These are phyloP conservation scores for Beroe ovata DNA, from an alignment of 37 sponge, comb jelly and placozoan species.

Conservation along the genomic window DNA sequence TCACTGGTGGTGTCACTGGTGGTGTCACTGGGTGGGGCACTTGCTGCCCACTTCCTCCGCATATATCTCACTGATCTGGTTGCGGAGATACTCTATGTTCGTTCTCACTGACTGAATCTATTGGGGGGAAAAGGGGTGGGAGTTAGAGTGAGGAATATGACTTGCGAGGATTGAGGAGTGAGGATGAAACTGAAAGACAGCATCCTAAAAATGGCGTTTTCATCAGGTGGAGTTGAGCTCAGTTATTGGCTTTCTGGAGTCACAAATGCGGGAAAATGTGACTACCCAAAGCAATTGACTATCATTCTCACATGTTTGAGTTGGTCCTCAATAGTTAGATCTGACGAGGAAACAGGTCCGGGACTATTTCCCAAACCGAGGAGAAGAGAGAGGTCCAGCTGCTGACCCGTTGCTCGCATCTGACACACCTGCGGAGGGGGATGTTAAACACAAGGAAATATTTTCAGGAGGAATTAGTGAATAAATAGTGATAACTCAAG, in stretches of 20 bases:
- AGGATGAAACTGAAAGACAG: background rate
- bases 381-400: conserved; percentile 18
- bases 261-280: too few species aligned
- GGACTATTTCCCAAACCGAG: conserved; percentile 27
- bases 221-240: background rate
- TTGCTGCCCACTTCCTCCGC: conserved; percentile 53
- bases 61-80: background rate
- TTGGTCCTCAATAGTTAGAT: conserved; percentile 34
- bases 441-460: conserved; percentile 26
- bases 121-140: background rate
- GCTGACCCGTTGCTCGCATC: conserved; percentile 43
- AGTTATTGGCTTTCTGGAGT: background rate
- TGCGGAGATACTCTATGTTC: conserved; percentile 31
- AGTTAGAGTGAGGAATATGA: background rate
- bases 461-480: too few species aligned
- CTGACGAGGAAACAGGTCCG: background rate
- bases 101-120: conserved; percentile 1
- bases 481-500: too few species aligned
- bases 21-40: conserved; percentile 51
- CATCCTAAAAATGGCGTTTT: background rate
- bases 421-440: background rate
- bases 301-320: conserved; percentile 20
- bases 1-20: too few species aligned
- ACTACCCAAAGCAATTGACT: background rate
- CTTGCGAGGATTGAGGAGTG: background rate